These are phyloP conservation scores for Archivesica marissinica DNA, from an alignment of 1,140 invertebrate species.

Conservation along the genomic window DNA sequence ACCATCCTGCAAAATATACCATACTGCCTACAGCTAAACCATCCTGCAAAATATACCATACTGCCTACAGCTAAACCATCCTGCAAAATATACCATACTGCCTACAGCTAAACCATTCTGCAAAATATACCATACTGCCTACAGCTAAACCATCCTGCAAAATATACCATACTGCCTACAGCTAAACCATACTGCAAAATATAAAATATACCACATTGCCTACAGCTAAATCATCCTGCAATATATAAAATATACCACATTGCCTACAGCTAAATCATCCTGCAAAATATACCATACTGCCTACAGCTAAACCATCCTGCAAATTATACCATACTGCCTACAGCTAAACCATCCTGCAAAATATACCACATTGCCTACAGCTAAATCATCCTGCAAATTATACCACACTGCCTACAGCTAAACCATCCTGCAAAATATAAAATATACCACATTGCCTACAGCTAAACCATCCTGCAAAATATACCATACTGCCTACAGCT, in stretches of 20 bases:
- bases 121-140: neutral
- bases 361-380: neutral
- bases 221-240: neutral
- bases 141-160: neutral
- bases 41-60: no score
- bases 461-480: neutral
- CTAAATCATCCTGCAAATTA: no score
- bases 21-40: neutral
- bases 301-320: neutral
- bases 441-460: neutral
- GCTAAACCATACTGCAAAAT: no score
- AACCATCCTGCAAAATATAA: no score
- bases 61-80: neutral
- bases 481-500: neutral
- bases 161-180: neutral
- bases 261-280: neutral
- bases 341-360: neutral
- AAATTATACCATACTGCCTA: neutral
- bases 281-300: neutral
- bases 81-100: no score
- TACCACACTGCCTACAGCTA: neutral
- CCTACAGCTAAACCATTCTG: neutral
- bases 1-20: no score
- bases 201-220: constrained; percentile 14
- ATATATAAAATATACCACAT: no score